Conservation (phyloP, 2,113 vertebrate genomes). For the Ictalurus furcatus region DNA sequence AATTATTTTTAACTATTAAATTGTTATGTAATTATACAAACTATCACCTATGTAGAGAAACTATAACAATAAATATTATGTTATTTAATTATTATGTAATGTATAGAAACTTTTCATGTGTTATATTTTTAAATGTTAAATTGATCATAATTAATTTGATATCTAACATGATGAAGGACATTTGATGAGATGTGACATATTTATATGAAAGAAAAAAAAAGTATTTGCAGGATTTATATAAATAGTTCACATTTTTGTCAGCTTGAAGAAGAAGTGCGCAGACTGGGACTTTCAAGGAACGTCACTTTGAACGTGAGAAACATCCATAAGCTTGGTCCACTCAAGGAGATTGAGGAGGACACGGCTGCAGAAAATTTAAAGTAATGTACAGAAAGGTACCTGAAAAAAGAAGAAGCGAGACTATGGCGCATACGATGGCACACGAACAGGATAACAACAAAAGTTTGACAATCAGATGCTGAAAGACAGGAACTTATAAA, state of each 20-base stretch:
- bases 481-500: too few relatives aligned
- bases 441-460: too few relatives aligned
- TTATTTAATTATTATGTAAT: too few relatives aligned
- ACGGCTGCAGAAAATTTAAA: too few relatives aligned
- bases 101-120: not conserved
- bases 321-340: not conserved
- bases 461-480: too few relatives aligned
- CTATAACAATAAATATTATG: too few relatives aligned
- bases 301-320: constrained; percentile 24
- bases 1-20: not conserved
- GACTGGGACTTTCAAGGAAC: not conserved
- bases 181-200: not conserved
- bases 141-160: not conserved
- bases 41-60: too few relatives aligned
- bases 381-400: too few relatives aligned
- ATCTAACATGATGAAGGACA: not conserved
- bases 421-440: too few relatives aligned
- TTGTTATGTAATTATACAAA: not conserved
- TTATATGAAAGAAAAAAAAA: not conserved
- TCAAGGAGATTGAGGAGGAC: too few relatives aligned
- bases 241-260: not conserved
- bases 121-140: not conserved
- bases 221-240: not conserved
- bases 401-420: too few relatives aligned
- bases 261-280: constrained; percentile 14